Conservation (phyloP, 2,888 invertebrate species). For the Pollenia angustigena region DNA sequence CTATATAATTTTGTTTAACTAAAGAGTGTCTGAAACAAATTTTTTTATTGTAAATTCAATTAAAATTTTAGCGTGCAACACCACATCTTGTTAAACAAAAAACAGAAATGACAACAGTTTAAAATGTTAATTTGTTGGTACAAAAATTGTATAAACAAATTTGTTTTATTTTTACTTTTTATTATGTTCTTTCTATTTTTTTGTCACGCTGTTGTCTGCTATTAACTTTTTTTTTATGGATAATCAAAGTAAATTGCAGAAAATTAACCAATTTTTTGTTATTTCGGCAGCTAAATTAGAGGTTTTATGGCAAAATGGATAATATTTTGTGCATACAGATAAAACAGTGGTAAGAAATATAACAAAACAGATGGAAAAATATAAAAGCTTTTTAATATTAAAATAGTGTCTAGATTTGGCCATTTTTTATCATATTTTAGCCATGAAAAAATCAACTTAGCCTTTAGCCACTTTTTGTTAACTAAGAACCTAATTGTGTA, state of each 20-base stretch:
- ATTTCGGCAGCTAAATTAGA: not conserved
- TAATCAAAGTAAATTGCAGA: constrained; percentile 14
- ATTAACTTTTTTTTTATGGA: constrained; percentile 12
- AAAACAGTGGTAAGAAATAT: too few species aligned
- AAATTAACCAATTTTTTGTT: not conserved
- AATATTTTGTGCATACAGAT: too few species aligned
- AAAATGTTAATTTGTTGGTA: constrained; percentile 44
- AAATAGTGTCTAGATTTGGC: too few species aligned
- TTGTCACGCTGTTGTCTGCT: not conserved
- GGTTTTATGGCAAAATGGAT: not conserved
- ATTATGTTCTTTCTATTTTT: not conserved
- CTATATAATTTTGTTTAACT: constrained; percentile 20
- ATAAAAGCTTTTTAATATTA: too few species aligned
- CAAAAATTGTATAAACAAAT: not conserved
- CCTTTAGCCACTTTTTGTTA: too few species aligned
- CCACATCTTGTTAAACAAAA: not conserved
- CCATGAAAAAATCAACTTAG: too few species aligned
- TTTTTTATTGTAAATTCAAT: constrained; percentile 33
- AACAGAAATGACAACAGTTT: constrained; percentile 1
- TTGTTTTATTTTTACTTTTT: not conserved
- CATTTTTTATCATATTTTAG: too few species aligned
- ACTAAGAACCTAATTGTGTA: too few species aligned
- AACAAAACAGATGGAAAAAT: too few species aligned
- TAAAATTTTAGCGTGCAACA: constrained; percentile 14
- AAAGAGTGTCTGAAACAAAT: not conserved